Evolutionary conservation across 2,113 vertebrate genomes (phyloP).

Genomic region (Xyliphius kryptos): DNA sequence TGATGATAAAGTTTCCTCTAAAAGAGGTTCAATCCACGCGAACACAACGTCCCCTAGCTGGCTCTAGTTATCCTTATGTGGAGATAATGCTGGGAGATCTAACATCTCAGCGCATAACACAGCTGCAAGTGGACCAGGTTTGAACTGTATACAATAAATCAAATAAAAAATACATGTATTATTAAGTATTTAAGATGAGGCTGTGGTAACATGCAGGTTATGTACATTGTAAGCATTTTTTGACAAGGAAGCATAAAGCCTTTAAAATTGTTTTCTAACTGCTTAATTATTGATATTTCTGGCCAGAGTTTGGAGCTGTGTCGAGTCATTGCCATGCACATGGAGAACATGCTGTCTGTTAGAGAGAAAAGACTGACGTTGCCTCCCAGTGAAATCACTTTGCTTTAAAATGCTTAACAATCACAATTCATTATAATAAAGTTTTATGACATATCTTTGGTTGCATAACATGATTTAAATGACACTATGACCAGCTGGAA

Average conservation of each 20-base stretch:
- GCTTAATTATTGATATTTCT: slow-evolving; percentile 7
- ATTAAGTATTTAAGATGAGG: background rate
- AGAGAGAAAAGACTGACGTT: slow-evolving; percentile 87
- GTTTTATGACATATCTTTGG: too few relatives aligned
- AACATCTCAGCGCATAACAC: slow-evolving; percentile 76
- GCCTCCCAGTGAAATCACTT: slow-evolving; percentile 92
- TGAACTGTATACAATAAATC: background rate
- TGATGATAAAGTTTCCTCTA: slow-evolving; percentile 76
- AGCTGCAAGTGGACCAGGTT: slow-evolving; percentile 94
- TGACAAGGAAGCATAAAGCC: background rate
- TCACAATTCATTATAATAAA: background rate
- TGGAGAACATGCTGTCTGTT: slow-evolving; percentile 82
- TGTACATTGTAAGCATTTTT: background rate
- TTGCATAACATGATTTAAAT: too few relatives aligned
- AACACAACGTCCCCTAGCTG: slow-evolving; percentile 79
- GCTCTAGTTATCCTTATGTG: slow-evolving; percentile 88
- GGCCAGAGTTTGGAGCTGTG: slow-evolving; percentile 87
- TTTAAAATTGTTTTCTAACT: background rate
- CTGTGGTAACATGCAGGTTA: background rate
- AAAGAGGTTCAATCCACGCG: slow-evolving; percentile 88
- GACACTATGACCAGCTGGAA: too few relatives aligned
- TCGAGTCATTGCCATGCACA: slow-evolving; percentile 82
- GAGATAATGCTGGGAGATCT: slow-evolving; percentile 84
- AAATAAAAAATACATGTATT: background rate
- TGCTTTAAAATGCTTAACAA: slow-evolving; percentile 66